Base-by-base conservation (phyloP, 2,113 vertebrate species). In the Archilochus colubris region DNA sequence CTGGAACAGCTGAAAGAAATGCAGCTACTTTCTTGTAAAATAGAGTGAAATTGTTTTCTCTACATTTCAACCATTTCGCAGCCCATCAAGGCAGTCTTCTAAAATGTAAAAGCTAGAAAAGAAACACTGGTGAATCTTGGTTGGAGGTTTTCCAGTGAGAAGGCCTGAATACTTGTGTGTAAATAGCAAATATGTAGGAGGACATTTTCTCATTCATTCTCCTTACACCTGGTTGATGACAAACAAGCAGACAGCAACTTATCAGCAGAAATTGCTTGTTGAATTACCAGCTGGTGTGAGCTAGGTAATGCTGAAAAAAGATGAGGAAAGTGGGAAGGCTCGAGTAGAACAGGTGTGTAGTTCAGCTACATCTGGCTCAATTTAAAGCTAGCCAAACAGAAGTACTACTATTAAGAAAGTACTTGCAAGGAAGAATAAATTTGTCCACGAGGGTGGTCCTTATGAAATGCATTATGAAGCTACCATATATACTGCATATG, bases 401-500 rank as follows among this genome's bases (percentile, higher is more conserved):
- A 9, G 4, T 36, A 73, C 18, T 18, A 23, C 19, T 0, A 3
- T 27, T 30, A 38, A 28, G 28, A 85, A n/a, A 58, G 31, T 31
- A 46, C 48, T 40, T 67, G 27, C 46, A 89, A 46, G 48, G 25
- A 46, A 51, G 48, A 77, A 21, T 44, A 59, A 66, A 4, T 40
- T 27, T 2, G 2, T 23, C 21, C 13, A 18, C 51, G 43, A 50
- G 14, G 22, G 15, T 24, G 8, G 18, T 17, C 38, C 36, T 70
- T 63, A 12, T 28, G 58, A 73, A 14, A 10, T 46, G 20, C 43
- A 16, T 55, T 55, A 21, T 14, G 31, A 91, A 74, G 24, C 9
- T 74, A 5, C 2, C n/a, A 4, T 20, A 9, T n/a, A 6, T 20
- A 33, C 38, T 14, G 22, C 4, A 11, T 20, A 21, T 3, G 6